Evolutionary conservation across 2,113 vertebrate genomes (phyloP), one percentile per base, ranked within the genome.

Genomic region (Theristicus caerulescens): DNA sequence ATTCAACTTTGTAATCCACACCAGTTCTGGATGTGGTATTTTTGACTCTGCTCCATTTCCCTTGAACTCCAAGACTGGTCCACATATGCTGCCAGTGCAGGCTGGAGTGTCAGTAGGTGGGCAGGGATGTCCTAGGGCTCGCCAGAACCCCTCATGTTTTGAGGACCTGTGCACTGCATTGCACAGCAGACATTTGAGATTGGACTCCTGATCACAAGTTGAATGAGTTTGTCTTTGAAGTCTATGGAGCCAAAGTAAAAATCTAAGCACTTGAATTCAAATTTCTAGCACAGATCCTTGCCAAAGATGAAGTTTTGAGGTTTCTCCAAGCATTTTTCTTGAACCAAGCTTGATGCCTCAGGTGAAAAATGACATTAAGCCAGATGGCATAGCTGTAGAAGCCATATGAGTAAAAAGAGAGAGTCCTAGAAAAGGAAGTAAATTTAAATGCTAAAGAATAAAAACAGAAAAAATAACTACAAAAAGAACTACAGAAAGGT

Each of bases 321-420:
- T 82, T 82, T 90, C 69, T 94, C 34, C 69, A 94, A 93, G 77
- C 24, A 67, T 57, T 94, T 95, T 61, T 79, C 51, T 94, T 81
- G 46, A 86, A 88, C 62, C 38, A 77, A 90, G 29, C 31, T 84
- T 89, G 47, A 59, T 89, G 55, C 47, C 70, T 95, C 87, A 96
- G 93, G 81, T 94, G 94, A 96, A 91, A 96, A 93, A 93, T 72
- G 4, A 93, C 69, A 84, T 94, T 89, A 81, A 96, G 55, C 47
- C 86, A 95, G 86, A 95, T 91, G 89, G 81, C 25, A 93, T 67
- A 94, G 69, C 42, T 94, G 64, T 55, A 84, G 71, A 96, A 95
- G 69, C 61, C 13, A 16, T 47, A 59, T 64, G 65, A 93, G 55
- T 74, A 71, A 81, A 90, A 95, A 62, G 42, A 85, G 21, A 74